phyloP scores from a whole-genome alignment of 2,113 vertebrate genomes.

The Brienomyrus brachyistius region DNA sequence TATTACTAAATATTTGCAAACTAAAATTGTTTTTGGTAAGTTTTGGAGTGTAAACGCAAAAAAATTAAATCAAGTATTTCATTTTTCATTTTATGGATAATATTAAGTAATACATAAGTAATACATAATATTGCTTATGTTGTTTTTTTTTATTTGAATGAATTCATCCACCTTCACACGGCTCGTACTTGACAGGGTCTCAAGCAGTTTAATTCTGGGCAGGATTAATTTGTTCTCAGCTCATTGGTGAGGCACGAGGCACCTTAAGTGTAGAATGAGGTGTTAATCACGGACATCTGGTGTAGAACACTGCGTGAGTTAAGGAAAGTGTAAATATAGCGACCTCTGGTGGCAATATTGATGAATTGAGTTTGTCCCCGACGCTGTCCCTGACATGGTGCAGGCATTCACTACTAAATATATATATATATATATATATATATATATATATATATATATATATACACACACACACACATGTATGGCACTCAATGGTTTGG shows the following conservation, averaged over 20 bases:
- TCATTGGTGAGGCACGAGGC: background rate
- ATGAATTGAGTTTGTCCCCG: background rate
- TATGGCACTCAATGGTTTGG: too few species aligned
- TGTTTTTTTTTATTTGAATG: background rate
- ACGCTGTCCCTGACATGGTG: background rate
- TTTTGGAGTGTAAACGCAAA: background rate
- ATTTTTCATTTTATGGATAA: background rate
- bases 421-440: too few species aligned
- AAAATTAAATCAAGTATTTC: background rate
- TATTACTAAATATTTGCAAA: background rate
- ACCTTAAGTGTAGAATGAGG: background rate
- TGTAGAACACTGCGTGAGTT: background rate
- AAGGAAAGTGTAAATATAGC: background rate
- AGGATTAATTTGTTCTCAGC: background rate
- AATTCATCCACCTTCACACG: background rate
- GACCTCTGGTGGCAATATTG: background rate
- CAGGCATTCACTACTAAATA: background rate
- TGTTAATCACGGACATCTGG: slow-evolving; percentile 18
- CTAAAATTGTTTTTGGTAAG: background rate
- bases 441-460: too few species aligned
- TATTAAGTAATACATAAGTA: too few species aligned
- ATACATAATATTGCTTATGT: background rate
- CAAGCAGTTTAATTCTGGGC: background rate
- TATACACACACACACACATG: too few species aligned
- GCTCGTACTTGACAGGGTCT: background rate